Evolutionary conservation across 2,797 vertebrate species (phyloP).

Genomic region (Tragelaphus oryx): DNA sequence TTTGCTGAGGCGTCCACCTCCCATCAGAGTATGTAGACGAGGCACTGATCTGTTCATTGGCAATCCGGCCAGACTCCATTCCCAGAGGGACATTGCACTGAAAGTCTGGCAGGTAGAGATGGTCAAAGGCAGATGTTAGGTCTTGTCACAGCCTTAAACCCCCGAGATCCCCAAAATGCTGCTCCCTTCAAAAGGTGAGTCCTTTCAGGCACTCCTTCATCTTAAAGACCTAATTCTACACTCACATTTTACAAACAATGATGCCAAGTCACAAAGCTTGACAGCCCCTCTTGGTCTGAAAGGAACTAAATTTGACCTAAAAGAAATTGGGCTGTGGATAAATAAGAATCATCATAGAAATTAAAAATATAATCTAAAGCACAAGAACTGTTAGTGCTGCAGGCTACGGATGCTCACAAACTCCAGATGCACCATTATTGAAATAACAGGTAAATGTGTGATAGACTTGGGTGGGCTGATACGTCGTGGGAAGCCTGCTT

Average conservation of each 20-base stretch:
- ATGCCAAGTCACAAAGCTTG: not conserved
- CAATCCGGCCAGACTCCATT: slow-evolving; percentile 94
- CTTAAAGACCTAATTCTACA: slow-evolving; percentile 37
- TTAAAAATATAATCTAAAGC: slow-evolving; percentile 55
- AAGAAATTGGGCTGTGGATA: slow-evolving; percentile 62
- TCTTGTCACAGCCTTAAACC: not conserved
- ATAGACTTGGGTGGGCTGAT: slow-evolving; percentile 56
- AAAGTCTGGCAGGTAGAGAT: slow-evolving; percentile 83
- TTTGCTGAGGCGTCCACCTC: slow-evolving; percentile 93
- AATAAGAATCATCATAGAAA: slow-evolving; percentile 65
- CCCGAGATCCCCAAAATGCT: not conserved
- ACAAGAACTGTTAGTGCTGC: slow-evolving; percentile 11
- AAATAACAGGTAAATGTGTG: slow-evolving; percentile 5
- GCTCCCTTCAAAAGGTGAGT: slow-evolving; percentile 43
- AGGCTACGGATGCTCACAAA: slow-evolving; percentile 42
- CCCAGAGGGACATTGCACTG: slow-evolving; percentile 94
- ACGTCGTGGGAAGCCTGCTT: slow-evolving; percentile 42
- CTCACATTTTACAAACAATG: slow-evolving; percentile 30
- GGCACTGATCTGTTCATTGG: slow-evolving; percentile 93
- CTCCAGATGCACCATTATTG: not conserved
- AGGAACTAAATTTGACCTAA: slow-evolving; percentile 59
- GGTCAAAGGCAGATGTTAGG: slow-evolving; percentile 29
- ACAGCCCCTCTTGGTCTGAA: slow-evolving; percentile 53
- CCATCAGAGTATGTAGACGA: slow-evolving; percentile 92
- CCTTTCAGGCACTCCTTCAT: slow-evolving; percentile 32